Conservation (phyloP, 2,888 invertebrate species). For the Leptothorax acervorum region DNA sequence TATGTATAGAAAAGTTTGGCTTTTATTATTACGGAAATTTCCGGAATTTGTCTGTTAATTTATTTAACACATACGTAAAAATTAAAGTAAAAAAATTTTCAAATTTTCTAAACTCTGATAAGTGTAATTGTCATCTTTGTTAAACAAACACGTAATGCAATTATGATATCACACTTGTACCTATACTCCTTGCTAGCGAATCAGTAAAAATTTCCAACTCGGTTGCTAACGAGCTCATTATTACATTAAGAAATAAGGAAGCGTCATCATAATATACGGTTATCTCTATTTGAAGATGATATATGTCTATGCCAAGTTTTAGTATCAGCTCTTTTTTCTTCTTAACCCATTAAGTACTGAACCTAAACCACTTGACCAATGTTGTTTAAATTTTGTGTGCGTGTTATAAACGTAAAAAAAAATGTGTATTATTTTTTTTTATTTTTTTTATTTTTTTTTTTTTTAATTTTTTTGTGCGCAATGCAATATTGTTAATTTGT, state of each 20-base stretch:
- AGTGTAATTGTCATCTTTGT: background rate
- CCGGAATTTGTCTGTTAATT: background rate
- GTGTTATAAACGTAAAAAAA: too few relatives aligned
- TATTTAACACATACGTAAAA: background rate
- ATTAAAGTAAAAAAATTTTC: conserved; percentile 9
- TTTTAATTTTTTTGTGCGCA: too few relatives aligned
- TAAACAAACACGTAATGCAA: background rate
- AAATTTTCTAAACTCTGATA: background rate
- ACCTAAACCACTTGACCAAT: too few relatives aligned
- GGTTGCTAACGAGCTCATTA: background rate
- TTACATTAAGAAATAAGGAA: background rate
- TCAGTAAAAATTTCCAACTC: background rate
- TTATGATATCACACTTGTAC: background rate
- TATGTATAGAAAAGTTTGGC: too few relatives aligned
- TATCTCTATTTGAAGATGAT: conserved; percentile 48
- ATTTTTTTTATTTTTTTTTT: too few relatives aligned
- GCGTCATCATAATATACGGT: background rate
- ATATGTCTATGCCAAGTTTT: conserved; percentile 54
- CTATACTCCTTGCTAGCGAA: background rate
- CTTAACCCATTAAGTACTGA: too few relatives aligned
- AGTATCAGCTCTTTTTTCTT: conserved; percentile 65
- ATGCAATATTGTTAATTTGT: too few relatives aligned
- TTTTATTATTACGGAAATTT: conserved; percentile 1
- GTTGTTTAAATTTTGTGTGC: too few relatives aligned
- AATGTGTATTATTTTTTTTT: too few relatives aligned